Base-by-base conservation (phyloP, 2,888 invertebrate genomes). In the Elysia crispata region DNA sequence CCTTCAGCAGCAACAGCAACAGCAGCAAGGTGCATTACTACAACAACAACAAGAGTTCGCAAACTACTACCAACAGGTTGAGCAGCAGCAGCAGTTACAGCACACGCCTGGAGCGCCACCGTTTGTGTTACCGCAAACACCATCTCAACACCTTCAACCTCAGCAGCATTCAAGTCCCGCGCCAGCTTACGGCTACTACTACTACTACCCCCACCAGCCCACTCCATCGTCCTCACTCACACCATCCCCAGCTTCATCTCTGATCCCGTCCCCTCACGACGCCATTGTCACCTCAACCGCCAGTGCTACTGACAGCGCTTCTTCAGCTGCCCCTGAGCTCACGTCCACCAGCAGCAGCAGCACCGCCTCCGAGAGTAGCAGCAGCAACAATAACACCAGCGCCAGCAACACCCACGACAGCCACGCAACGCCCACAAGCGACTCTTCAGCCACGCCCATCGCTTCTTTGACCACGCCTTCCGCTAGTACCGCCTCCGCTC, bases 341-440 rank as follows among this genome's bases (percentile, higher is more conserved):
- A 11, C 41, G 41, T 28, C 49, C 74, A 13, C 57, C 74, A 28
- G 64, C 79, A 74, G 64, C 79, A 74, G 23, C 57, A 15, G 0
- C 57, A n/a, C 41, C 75, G 13, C 31, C 72, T 25, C 66, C 57
- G 72, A 33, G 30, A 64, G 41, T 72, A 31, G 41, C 77, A 13
- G 30, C 72, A 6, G 30, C 28, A 49, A 50, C 67, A n/a, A 20
- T 50, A 18, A 64, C n/a, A 62, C 64, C 64, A 13, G 30, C 72
- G 1, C 41, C 28, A 49, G 30, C 67, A n/a, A 20, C 49, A 18
- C 73, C n/a, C 33, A 49, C 64, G 41, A 41, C 41, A 41, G 41
- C 41, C 3, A 41, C 41, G 41, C 41, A 3, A 3, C 41, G 41
- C 41, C 41, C 41, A 41, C 41, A 41, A 41, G 41, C 11, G 41